Base-by-base conservation (phyloP, 2,797 vertebrate genomes). In the Acropternis orthonyx region DNA sequence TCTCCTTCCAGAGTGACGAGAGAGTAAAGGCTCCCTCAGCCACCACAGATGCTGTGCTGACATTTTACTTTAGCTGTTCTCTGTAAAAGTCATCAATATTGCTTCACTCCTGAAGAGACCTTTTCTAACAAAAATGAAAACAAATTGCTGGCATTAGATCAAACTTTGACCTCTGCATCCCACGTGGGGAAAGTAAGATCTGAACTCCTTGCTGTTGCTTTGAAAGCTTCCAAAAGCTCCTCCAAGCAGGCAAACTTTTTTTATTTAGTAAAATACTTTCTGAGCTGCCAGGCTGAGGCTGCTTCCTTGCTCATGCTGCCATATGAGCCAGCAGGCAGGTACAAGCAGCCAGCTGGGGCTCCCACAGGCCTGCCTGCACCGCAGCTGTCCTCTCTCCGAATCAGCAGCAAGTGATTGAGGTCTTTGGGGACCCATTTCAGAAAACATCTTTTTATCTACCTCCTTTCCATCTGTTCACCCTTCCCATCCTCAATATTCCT, bases 91-190 rank as follows among this genome's bases (percentile, higher is more conserved):
- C 90, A 96, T 94, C 86, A 72, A 81, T 85, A 85, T 30, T 0
- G 0, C 77, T 82, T 49, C 2, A 8, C 51, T 94, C 72, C 51
- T 46, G 69, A 91, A 71, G 67, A 89, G 75, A 94, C 71, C 80
- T 94, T 88, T 95, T 66, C 88, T 62, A 77, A 88, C 30, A 81
- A 92, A 95, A 95, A 94, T 69, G 75, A 95, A 93, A 95, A 89
- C 82, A 93, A 97, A 94, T 86, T 61, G 58, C 65, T 85, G 67
- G 74, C 65, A 82, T 82, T 91, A 92, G 52, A 93, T 79, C 74
- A 89, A 71, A 89, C 59, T 79, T 84, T 88, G 90, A 94, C 92
- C 93, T 95, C 88, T 71, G 51, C 77, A 76, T 56, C 44, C 76
- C 58, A 14, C 82, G 41, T 4, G 54, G 55, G 22, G 20, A 63